Conservation (phyloP, 2,888 invertebrate species). For the Mystacides longicornis region DNA sequence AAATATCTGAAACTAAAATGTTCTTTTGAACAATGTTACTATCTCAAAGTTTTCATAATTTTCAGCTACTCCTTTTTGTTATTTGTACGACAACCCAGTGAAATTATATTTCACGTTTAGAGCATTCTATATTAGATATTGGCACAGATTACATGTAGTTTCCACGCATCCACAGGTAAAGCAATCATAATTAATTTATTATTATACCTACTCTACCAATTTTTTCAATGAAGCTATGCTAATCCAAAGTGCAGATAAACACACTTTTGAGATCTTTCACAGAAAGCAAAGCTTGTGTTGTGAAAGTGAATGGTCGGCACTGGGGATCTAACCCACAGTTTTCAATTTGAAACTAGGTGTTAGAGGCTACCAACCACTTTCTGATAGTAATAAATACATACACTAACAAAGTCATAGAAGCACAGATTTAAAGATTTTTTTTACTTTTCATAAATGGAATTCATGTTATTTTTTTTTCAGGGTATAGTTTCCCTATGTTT, state of each 20-base stretch:
- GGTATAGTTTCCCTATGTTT: slow-evolving; percentile 86
- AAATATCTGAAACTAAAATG: neutral
- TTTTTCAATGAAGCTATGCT: no score
- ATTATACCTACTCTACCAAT: neutral
- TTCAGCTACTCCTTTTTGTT: slow-evolving; percentile 90
- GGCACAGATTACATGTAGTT: slow-evolving; percentile 85
- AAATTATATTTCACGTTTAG: slow-evolving; percentile 84
- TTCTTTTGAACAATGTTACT: neutral
- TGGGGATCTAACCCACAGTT: no score
- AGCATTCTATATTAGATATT: slow-evolving; percentile 85
- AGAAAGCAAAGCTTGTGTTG: no score
- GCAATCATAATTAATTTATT: neutral
- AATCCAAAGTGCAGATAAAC: no score
- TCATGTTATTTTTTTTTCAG: slow-evolving; percentile 32
- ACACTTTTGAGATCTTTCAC: no score
- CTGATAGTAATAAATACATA: neutral
- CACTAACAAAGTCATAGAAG: neutral
- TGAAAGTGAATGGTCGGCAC: no score
- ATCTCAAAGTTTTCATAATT: slow-evolving; percentile 24
- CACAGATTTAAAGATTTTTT: neutral
- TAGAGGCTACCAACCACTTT: neutral
- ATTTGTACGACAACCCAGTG: slow-evolving; percentile 82
- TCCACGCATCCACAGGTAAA: slow-evolving; percentile 79
- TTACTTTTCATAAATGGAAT: neutral
- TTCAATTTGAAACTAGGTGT: neutral